phyloP scores from a whole-genome alignment of 2,888 invertebrate species.

The Lordiphosa andalusiaca region DNA sequence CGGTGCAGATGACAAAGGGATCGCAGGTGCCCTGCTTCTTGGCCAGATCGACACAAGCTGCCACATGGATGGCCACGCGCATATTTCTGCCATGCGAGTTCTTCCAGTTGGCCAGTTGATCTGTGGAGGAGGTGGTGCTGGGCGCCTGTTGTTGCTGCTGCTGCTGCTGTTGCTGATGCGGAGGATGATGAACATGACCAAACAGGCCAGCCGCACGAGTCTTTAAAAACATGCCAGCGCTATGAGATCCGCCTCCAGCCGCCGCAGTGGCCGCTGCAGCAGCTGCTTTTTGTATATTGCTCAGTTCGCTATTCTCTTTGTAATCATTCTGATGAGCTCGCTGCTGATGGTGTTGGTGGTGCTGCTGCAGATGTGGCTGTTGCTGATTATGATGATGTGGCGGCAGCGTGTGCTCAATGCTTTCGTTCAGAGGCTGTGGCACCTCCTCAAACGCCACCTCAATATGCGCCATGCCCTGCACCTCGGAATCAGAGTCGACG shows the following conservation, averaged over 20 bases:
- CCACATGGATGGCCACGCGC: conserved; percentile 84
- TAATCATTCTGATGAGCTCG: conserved; percentile 77
- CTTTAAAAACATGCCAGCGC: conserved; percentile 50
- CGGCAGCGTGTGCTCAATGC: conserved; percentile 51
- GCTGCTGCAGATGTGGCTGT: conserved; percentile 43
- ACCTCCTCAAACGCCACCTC: conserved; percentile 83
- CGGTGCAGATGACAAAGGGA: conserved; percentile 91
- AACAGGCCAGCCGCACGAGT: conserved; percentile 62
- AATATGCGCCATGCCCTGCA: conserved; percentile 93
- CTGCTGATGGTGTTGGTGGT: conserved; percentile 48
- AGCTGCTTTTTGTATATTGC: conserved; percentile 69
- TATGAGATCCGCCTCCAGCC: conserved; percentile 23
- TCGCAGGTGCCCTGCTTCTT: conserved; percentile 95
- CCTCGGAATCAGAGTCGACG: conserved; percentile 94
- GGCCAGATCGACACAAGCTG: conserved; percentile 93
- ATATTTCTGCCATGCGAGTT: conserved; percentile 58
- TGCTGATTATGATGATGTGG: conserved; percentile 50
- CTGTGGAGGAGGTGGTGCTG: conserved; percentile 41
- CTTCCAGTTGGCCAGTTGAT: conserved; percentile 66
- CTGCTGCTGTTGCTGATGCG: conserved; percentile 28
- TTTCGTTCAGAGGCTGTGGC: conserved; percentile 41
- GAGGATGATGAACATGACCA: conserved; percentile 54
- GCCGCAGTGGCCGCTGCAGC: conserved; percentile 34
- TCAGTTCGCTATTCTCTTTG: conserved; percentile 79
- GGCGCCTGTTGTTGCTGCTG: conserved; percentile 23